A percentile compares a stretch with the other conserved stretches of the same genome.
Evolutionary conservation across 2,888 invertebrate genomes (phyloP).

Genomic region (Ferdinandea cuprea): DNA sequence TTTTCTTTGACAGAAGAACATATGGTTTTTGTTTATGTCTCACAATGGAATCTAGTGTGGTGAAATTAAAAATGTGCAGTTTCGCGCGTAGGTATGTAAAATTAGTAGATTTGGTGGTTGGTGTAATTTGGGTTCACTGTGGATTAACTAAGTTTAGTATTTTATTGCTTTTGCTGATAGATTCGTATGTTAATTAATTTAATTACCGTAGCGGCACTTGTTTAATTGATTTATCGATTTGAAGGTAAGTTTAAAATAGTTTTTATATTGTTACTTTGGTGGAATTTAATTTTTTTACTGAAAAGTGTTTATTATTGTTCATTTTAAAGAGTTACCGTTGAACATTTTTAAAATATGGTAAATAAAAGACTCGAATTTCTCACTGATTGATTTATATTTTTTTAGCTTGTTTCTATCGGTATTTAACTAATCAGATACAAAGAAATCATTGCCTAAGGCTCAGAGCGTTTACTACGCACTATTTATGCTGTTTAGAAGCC

Average conservation of each 20-base stretch:
- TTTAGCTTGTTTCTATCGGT: too few species aligned
- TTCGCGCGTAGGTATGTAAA: constrained; percentile 8
- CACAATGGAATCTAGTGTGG: neutral
- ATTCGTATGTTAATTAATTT: neutral
- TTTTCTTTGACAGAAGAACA: constrained; percentile 32
- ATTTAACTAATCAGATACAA: too few species aligned
- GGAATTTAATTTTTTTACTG: neutral
- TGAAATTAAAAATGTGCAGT: neutral
- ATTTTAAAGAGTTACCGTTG: neutral
- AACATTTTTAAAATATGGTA: too few species aligned
- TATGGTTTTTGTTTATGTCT: constrained; percentile 55
- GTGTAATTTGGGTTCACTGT: neutral
- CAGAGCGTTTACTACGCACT: too few species aligned
- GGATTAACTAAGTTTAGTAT: neutral
- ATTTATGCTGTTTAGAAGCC: too few species aligned
- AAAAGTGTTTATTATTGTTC: neutral
- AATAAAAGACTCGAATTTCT: too few species aligned
- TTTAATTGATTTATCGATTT: neutral
- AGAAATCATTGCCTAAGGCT: too few species aligned
- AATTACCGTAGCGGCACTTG: neutral
- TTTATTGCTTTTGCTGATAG: neutral
- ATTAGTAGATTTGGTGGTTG: too few species aligned
- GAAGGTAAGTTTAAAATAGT: neutral
- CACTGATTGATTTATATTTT: too few species aligned
- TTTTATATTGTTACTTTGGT: neutral